phyloP scores from a whole-genome alignment of 2,113 vertebrate species.

The Empidonax alnorum region DNA sequence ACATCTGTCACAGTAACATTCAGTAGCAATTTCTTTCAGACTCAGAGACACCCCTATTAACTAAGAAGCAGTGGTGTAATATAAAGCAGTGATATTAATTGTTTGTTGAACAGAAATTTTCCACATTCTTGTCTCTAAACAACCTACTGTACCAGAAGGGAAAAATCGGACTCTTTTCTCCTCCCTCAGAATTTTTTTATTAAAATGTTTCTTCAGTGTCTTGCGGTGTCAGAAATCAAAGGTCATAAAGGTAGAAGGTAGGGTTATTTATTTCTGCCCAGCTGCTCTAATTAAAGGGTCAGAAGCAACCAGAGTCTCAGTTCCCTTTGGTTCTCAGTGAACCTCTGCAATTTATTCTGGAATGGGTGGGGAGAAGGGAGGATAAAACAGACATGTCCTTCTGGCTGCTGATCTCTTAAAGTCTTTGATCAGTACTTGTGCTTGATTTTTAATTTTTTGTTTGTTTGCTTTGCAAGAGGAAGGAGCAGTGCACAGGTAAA shows the following conservation, averaged over 20 bases:
- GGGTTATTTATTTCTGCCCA: conserved; percentile 54
- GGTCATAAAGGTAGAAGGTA: conserved; percentile 48
- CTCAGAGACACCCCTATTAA: not conserved
- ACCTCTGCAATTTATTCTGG: conserved; percentile 53
- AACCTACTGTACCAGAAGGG: not conserved
- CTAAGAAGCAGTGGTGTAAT: not conserved
- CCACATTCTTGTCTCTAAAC: not conserved
- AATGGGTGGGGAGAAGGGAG: not conserved
- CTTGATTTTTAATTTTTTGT: not conserved
- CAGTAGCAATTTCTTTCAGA: not conserved
- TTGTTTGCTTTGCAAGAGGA: conserved; percentile 20
- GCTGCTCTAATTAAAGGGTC: conserved; percentile 71
- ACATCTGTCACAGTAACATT: not conserved
- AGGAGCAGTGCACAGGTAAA: not conserved
- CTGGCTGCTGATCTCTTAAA: conserved; percentile 50
- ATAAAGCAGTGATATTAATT: not conserved
- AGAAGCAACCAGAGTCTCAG: not conserved
- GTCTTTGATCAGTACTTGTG: conserved; percentile 33
- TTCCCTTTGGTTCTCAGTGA: conserved; percentile 53
- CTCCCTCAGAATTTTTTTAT: not conserved
- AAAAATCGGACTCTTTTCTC: not conserved
- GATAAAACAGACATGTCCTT: conserved; percentile 35
- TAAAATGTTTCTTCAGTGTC: conserved; percentile 12
- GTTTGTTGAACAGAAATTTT: not conserved
- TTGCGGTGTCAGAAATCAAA: conserved; percentile 34